Evolutionary conservation across 2,797 vertebrate species (phyloP).

Genomic region (Micropoecilia bifurca): DNA sequence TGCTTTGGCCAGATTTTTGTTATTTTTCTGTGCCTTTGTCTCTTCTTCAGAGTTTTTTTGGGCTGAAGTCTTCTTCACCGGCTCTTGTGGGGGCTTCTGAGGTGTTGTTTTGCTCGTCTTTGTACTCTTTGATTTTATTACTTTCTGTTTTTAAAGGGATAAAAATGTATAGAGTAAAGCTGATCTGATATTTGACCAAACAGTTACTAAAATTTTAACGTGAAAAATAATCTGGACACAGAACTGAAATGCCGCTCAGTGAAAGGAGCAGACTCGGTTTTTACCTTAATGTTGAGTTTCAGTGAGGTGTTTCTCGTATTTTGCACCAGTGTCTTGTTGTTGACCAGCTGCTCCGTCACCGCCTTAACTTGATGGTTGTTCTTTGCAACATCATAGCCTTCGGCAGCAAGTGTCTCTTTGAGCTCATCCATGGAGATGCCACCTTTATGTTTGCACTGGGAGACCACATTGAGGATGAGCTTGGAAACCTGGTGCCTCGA

Average conservation of each 20-base stretch:
- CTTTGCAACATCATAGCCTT: slow-evolving; percentile 41
- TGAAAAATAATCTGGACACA: not conserved
- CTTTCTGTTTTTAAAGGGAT: slow-evolving; percentile 7
- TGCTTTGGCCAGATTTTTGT: slow-evolving; percentile 12
- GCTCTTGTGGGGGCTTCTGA: slow-evolving; percentile 7
- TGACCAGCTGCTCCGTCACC: slow-evolving; percentile 25
- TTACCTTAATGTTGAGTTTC: slow-evolving; percentile 44
- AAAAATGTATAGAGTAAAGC: not conserved
- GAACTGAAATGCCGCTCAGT: not conserved
- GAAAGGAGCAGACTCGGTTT: not conserved
- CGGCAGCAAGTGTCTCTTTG: slow-evolving; percentile 50
- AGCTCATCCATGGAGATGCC: slow-evolving; percentile 61
- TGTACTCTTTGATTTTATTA: not conserved
- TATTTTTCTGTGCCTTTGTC: slow-evolving; percentile 9
- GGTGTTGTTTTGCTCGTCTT: not conserved
- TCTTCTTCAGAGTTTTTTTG: slow-evolving; percentile 5
- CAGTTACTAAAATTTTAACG: not conserved
- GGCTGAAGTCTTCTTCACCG: slow-evolving; percentile 6
- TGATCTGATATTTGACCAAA: not conserved
- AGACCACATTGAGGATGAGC: slow-evolving; percentile 46
- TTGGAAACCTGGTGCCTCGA: slow-evolving; percentile 8
- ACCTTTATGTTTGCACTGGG: slow-evolving; percentile 34
- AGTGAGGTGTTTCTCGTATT: slow-evolving; percentile 21
- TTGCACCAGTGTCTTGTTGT: slow-evolving; percentile 13
- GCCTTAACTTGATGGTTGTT: slow-evolving; percentile 24